phyloP scores from a whole-genome alignment of 53 echinoderm and acorn worm species.

The Actinopyga echinites region DNA sequence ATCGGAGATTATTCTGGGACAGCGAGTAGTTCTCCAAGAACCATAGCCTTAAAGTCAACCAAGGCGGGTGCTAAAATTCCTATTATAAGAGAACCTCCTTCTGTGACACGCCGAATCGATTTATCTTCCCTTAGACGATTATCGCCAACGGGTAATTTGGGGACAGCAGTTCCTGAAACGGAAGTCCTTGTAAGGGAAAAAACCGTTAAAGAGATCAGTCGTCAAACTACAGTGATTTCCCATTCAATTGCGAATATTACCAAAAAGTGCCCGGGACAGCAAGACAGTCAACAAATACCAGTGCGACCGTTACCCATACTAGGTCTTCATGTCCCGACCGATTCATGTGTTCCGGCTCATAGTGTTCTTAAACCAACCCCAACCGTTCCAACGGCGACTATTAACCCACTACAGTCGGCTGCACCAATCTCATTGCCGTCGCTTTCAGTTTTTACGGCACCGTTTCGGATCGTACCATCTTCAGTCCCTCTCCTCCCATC shows the following conservation, averaged over 20 bases:
- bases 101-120: conserved; percentile 11
- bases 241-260: conserved; percentile 41
- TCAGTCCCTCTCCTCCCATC: conserved; percentile 7
- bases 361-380: background rate
- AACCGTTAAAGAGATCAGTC: background rate
- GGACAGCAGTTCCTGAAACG: background rate
- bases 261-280: background rate
- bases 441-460: conserved; percentile 15
- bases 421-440: background rate
- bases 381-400: background rate
- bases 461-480: background rate
- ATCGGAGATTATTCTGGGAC: no score
- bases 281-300: background rate
- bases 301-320: conserved; percentile 1
- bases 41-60: conserved; percentile 3
- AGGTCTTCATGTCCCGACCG: background rate
- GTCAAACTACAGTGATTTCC: background rate
- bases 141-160: background rate
- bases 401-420: conserved; percentile 15
- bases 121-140: background rate
- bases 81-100: conserved; percentile 1
- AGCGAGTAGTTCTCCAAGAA: no score
- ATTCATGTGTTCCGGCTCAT: background rate
- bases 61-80: conserved; percentile 23
- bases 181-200: background rate